Evolutionary conservation across 2,113 vertebrate genomes (phyloP), one percentile per base, ranked within the genome.

Genomic region (Australoheros scitulus): DNA sequence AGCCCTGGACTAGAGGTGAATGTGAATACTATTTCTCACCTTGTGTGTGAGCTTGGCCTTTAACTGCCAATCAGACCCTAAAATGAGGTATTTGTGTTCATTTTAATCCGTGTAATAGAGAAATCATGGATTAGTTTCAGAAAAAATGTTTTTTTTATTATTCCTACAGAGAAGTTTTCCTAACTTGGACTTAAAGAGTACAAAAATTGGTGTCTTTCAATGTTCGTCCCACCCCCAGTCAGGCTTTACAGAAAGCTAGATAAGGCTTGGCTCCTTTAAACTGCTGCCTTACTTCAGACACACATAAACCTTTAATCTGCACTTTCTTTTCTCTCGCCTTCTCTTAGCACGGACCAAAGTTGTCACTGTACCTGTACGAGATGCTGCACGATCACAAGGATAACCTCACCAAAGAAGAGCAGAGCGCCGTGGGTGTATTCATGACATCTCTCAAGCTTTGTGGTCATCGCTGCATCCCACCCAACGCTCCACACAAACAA

Each of bases 321-420:
- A 1, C 18, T 79, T 41, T 34, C 22, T 22, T 72, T 52, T 17
- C 7, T 61, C 36, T 74, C 3, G 9, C 7, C 75, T 7, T 29
- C 24, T 7, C 72, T 26, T 89, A 99, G 98, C 98, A 99, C 47
- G 98, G 98, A 50, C 97, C 97, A 76, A 99, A 99, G 91, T 87
- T 99, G 94, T 96, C 96, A 13, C 94, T 99, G 1, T 99, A 98
- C 88, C 95, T 99, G 55, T 97, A 97, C n/a, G 97, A 99, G 86
- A 90, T 99, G 95, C 93, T 98, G 75, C 96, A 97, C 34, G 96
- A 96, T 88, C 97, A 99, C 92, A 95, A 92, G 1, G 96, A 97
- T 75, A 91, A 94, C 77, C 92, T 99, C 89, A 97, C 93, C 76
- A 95, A 95, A 90, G 97, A 98, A 26, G 96, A 99, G n/a, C 95